Conservation (phyloP, 2,888 invertebrate species). For the Anthophora plumipes region DNA sequence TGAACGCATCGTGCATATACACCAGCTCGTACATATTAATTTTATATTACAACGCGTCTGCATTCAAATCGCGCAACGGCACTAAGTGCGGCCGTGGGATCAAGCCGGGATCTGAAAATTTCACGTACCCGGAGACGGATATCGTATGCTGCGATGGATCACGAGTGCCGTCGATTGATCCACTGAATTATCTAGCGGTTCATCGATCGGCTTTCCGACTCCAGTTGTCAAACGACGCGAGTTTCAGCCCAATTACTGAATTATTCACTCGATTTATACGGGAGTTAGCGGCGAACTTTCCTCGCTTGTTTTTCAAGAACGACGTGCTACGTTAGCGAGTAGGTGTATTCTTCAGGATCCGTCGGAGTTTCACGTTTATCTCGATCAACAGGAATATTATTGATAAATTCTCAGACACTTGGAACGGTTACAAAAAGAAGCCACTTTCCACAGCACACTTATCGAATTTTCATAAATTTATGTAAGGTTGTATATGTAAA, state of each 20-base stretch:
- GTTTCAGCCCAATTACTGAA: constrained; percentile 44
- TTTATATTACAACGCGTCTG: constrained; percentile 35
- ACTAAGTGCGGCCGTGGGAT: constrained; percentile 9
- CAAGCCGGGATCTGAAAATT: constrained; percentile 33
- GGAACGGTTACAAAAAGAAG: too few species aligned
- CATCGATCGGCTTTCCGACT: neutral
- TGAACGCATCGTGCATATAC: constrained; percentile 11
- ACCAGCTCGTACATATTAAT: constrained; percentile 49
- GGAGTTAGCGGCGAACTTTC: neutral
- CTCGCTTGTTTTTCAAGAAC: neutral
- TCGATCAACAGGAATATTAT: too few species aligned
- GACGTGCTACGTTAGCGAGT: neutral
- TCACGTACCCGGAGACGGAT: neutral
- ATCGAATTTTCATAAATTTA: too few species aligned
- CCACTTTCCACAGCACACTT: too few species aligned
- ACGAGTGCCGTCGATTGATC: constrained; percentile 29
- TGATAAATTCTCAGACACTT: too few species aligned
- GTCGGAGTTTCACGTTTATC: too few species aligned
- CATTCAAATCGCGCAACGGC: constrained; percentile 22
- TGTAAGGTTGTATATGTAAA: too few species aligned
- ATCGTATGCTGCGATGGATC: neutral
- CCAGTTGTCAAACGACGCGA: constrained; percentile 13
- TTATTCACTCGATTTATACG: constrained; percentile 43
- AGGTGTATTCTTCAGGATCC: too few species aligned
- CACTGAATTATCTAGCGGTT: constrained; percentile 42